Base-by-base conservation (phyloP, 2,113 vertebrate genomes). In the Brienomyrus longianalis region DNA sequence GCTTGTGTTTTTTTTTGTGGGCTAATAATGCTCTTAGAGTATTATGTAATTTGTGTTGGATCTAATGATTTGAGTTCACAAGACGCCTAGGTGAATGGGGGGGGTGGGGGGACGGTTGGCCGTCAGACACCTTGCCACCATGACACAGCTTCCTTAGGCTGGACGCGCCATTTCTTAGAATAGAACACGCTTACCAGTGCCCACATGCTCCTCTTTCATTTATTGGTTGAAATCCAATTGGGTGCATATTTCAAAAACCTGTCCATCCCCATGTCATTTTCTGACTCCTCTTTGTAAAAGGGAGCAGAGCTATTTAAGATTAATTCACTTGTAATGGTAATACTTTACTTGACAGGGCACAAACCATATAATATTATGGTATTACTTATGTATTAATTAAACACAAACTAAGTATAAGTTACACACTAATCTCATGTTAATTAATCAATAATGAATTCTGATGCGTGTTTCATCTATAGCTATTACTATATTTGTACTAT, bases 201-300 rank as follows among this genome's bases (percentile, higher is more conserved):
- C 66, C 50, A 51, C 66, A 88, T 50, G 45, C 62, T 88, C 83
- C 50, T 62, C 66, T 88, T 59, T 62, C 89, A 89, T 66, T 89
- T 85, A 54, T 11, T 66, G 74, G 54, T 62, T 62, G 31, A 87
- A 90, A 70, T 89, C 88, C 59, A 91, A 88, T 88, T 54, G 39
- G 77, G 85, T 45, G 48, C 88, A 88, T 62, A 87, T 66, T 86
- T 89, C 48, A 88, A 47, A 54, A 54, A n/a, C 54, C 48, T 10
- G 54, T 83, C 6, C 5, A 17, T 31, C 23, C 83, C 39, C 83
- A 43, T 10, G 43, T 48, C 17, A 0, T 10, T 48, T 84, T 43
- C 83, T 23, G 43, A 84, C 45, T 43, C 45, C 45, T 84, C 21
- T 11, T 83, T 43, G 21, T 62, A 51, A 89, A 17, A 3, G 1